Evolutionary conservation across 2,888 invertebrate genomes (phyloP).

Genomic region (Agelastica alni): DNA sequence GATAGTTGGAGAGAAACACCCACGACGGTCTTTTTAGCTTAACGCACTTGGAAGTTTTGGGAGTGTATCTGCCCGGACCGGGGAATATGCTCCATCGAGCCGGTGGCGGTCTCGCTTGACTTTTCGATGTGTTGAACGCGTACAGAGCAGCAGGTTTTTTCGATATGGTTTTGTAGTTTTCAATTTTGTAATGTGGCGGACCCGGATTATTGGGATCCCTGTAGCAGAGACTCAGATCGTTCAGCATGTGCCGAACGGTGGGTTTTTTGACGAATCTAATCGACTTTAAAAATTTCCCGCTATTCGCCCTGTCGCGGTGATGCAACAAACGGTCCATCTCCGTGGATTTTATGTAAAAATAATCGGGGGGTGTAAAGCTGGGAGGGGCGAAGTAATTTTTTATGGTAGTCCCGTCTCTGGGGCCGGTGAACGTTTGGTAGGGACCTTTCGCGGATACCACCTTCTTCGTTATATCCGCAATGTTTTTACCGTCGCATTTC

Average conservation of each 20-base stretch:
- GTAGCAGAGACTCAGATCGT: conserved; percentile 59
- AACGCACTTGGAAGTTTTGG: conserved; percentile 39
- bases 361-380: conserved; percentile 41
- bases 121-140: conserved; percentile 46
- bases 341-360: conserved; percentile 45
- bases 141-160: conserved; percentile 28
- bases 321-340: conserved; percentile 45
- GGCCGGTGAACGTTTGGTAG: conserved; percentile 58
- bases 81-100: conserved; percentile 47
- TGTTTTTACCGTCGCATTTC: conserved; percentile 36
- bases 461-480: conserved; percentile 27
- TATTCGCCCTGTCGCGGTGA: conserved; percentile 43
- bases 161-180: conserved; percentile 1
- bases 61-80: conserved; percentile 52
- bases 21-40: conserved; percentile 42
- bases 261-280: conserved; percentile 52
- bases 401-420: conserved; percentile 58
- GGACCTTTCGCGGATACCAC: conserved; percentile 50
- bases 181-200: conserved; percentile 56
- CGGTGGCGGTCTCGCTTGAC: conserved; percentile 42
- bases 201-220: conserved; percentile 60
- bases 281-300: conserved; percentile 47
- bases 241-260: conserved; percentile 58
- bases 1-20: conserved; percentile 47
- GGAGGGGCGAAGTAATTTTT: conserved; percentile 60